These are phyloP conservation scores for Momotus momota DNA, from an alignment of 2,797 vertebrate species.

Conservation along the genomic window DNA sequence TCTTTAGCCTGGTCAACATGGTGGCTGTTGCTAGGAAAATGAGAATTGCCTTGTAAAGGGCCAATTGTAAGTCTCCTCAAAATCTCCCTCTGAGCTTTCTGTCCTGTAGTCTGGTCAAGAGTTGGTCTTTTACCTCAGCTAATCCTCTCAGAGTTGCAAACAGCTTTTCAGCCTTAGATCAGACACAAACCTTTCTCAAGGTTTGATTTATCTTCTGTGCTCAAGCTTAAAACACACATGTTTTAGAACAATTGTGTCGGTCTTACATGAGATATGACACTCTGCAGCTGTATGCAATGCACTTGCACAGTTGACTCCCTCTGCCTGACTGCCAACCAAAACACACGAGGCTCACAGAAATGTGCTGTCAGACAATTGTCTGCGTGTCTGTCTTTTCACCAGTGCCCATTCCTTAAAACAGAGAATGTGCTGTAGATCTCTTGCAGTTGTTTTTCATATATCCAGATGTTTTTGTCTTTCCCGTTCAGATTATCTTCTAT, in stretches of 20 bases:
- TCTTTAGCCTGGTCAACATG: neutral
- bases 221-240: neutral
- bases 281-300: neutral
- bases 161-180: neutral
- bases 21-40: neutral
- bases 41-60: neutral
- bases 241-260: neutral
- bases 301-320: neutral
- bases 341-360: neutral
- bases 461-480: neutral
- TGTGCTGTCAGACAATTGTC: neutral
- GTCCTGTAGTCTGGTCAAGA: neutral
- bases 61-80: neutral
- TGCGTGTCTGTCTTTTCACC: neutral
- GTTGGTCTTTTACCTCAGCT: neutral
- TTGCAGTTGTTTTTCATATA: neutral
- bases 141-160: neutral
- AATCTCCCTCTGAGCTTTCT: neutral
- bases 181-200: neutral
- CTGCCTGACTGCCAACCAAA: neutral
- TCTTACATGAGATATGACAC: neutral
- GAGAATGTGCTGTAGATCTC: neutral
- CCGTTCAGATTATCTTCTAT: neutral
- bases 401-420: neutral
- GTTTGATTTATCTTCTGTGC: neutral